Percentiles rank a stretch among this genome's conserved stretches.
Conservation (phyloP, 2,888 invertebrate species). For the Icerya purchasi region DNA sequence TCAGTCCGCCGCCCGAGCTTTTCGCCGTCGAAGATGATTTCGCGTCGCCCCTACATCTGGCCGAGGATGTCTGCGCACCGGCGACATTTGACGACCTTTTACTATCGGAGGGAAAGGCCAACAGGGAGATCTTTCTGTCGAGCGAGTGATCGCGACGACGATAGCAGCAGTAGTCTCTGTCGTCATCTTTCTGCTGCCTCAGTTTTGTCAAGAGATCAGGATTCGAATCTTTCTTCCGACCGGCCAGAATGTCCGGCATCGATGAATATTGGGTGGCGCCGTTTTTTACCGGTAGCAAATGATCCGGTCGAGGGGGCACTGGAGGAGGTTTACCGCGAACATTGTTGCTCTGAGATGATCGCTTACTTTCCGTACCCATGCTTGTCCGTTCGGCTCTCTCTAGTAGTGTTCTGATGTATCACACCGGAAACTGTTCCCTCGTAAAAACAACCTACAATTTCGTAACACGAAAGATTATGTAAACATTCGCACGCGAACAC, state of each 20-base stretch:
- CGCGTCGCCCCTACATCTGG: background rate
- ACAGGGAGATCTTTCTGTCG: background rate
- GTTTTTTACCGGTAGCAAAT: slow-evolving; percentile 9
- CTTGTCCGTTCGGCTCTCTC: slow-evolving; percentile 7
- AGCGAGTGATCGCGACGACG: background rate
- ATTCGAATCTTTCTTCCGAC: slow-evolving; percentile 11
- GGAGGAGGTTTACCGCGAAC: slow-evolving; percentile 8
- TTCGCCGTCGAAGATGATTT: background rate
- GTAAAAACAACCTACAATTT: too few relatives aligned
- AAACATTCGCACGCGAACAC: too few relatives aligned
- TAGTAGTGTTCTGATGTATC: too few relatives aligned
- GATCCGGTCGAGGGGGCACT: slow-evolving; percentile 11
- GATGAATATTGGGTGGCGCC: slow-evolving; percentile 9
- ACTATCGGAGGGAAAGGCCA: background rate
- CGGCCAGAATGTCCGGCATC: slow-evolving; percentile 11
- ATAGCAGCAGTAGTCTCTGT: background rate
- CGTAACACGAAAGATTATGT: too few relatives aligned
- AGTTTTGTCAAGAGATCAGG: slow-evolving; percentile 11
- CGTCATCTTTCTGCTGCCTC: background rate
- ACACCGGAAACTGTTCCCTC: too few relatives aligned
- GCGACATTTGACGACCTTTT: background rate
- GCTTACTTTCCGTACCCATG: background rate
- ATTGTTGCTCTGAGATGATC: background rate
- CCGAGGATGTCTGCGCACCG: background rate
- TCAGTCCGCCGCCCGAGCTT: background rate